Percentiles rank a stretch among this genome's conserved stretches.
phyloP scores from a whole-genome alignment of 2,797 vertebrate species.

The Clarias pachynema region DNA sequence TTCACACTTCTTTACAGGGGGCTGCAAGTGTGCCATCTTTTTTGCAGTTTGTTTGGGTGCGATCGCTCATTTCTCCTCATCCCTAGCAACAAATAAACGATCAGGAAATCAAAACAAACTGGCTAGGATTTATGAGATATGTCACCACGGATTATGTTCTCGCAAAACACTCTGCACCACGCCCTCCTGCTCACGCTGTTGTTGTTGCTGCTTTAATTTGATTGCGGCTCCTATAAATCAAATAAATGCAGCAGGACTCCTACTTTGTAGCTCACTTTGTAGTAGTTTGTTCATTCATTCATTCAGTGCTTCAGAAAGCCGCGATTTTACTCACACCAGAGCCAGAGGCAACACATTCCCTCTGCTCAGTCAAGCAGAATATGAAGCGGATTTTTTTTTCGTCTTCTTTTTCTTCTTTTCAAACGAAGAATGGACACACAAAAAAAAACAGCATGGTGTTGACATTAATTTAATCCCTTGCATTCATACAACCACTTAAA shows the following conservation, averaged over 20 bases:
- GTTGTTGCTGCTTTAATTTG: not conserved
- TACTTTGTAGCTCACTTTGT: not conserved
- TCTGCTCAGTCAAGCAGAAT: constrained; percentile 16
- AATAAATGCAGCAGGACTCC: not conserved
- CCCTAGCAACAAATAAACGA: not conserved
- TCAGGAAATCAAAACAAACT: not conserved
- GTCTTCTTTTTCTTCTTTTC: not conserved
- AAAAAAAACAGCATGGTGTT: not conserved
- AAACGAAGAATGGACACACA: not conserved
- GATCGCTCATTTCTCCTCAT: not conserved
- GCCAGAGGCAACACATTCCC: constrained; percentile 35
- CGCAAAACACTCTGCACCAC: constrained; percentile 7
- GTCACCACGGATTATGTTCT: not conserved
- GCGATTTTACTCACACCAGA: not conserved
- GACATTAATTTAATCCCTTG: not conserved
- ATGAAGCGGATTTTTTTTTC: not conserved
- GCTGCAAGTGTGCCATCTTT: not conserved
- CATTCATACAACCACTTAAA: not conserved
- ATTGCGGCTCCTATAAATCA: not conserved
- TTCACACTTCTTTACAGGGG: not conserved
- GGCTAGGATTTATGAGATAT: not conserved
- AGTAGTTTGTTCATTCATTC: not conserved
- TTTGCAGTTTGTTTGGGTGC: not conserved
- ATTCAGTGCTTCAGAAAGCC: not conserved
- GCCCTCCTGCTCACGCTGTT: not conserved